Evolutionary conservation across 2,888 invertebrate species (phyloP), one percentile per base, ranked within the genome.

Genomic region (Melanostoma scalare): DNA sequence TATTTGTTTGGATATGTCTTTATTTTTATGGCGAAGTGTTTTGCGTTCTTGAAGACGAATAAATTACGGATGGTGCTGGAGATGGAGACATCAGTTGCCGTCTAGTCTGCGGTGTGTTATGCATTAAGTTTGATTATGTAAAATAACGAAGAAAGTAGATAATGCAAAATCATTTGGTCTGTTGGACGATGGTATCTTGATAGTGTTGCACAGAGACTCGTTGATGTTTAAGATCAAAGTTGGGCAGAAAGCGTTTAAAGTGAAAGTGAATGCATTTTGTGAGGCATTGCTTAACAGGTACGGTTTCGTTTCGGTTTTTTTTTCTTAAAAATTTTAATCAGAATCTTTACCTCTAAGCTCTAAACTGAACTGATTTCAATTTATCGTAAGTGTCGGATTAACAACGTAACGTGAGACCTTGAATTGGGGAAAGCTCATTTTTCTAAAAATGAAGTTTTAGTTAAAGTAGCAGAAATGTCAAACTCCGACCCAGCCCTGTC

Each of bases 111-210:
- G 33, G 3, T 46, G 35, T 31, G 1, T 42, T 31, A 46, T 36
- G 48, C 35, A 46, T 61, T 20, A 46, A 61, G 46, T 46, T 61
- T 35, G 20, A 61, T 61, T 61, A 48, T 61, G 48, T 36, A 36
- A 30, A 48, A 46, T 31, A 10, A 44, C 6, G 42, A 61, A 9
- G 44, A 46, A 46, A 46, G 44, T 46, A 46, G 9, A 6, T 36
- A 35, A 48, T 46, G 5, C 36, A 9, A n/a, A 48, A 36, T 61
- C 48, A 48, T 48, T 20, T 48, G 36, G 38, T 48, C 46, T 48
- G 48, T 48, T 61, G 48, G 44, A 35, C 10, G 33, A 61, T 61
- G 46, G 38, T 40, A 40, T 40, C n/a, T 10, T 3, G 44, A 10
- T 46, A 10, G 3, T 42, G 9, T 42, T 42, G 9, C 6, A 42